Base-by-base conservation (phyloP, 2,113 vertebrate genomes). In the Panurus biarmicus region DNA sequence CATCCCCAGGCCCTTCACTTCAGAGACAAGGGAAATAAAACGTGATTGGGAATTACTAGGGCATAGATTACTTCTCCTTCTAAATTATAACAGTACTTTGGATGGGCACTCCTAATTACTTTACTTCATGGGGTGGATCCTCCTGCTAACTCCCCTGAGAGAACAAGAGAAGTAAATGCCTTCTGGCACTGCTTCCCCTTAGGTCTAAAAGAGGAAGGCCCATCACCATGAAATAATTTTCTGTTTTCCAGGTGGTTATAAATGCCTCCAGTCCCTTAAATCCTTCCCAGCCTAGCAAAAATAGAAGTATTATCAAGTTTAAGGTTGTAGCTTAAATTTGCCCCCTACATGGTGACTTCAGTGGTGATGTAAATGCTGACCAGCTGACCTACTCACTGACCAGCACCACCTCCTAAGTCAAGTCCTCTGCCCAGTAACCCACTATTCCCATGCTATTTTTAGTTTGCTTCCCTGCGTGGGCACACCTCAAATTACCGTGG, bases 321-420 rank as follows among this genome's bases (percentile, higher is more conserved):
- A 45, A 72, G 45, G 14, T 3, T 65, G 12, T 38, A 74, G 33
- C 24, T 86, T 76, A 44, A 44, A 70, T 62, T 42, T 29, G 9
- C 18, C 19, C 36, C 44, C 13, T 54, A 4, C 8, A 5, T 38
- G 18, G 33, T 38, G 35, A 60, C 14, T 60, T 77, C 20, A 58
- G 57, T 21, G 54, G 38, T 0, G 0, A 61, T 47, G 64, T 6
- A 14, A 84, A 66, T 0, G 1, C 17, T 35, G 58, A 54, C 12
- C 17, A 60, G 50, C 25, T 61, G 47, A 85, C 15, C 24, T 17
- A n/a, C 0, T 15, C 50, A 35, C 60, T 7, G 2, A 47, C 17
- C 31, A 51, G 38, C 38, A 71, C 24, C 21, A 42, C 14, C 19
- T 70, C n/a, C 14, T 17, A 67, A 42, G 10, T 9, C 44, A 77